A percentile compares a stretch with the other conserved stretches of the same genome.
These are phyloP conservation scores for Calyptomena viridis DNA, from an alignment of 2,113 vertebrate species.

Conservation along the genomic window DNA sequence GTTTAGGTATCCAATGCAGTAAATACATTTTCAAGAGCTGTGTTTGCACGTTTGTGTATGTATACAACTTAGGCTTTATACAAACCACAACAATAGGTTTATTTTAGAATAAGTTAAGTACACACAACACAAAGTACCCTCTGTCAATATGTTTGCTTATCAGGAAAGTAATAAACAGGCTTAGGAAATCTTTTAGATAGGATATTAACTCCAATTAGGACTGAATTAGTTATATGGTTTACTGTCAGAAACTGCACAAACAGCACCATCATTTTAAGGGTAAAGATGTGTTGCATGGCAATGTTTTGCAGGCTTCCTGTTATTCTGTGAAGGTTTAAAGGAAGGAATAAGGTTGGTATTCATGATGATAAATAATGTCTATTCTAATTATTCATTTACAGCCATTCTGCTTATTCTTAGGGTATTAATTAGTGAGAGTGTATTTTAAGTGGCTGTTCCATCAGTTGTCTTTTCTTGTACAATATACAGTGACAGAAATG, in stretches of 20 bases:
- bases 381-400: slow-evolving; percentile 50
- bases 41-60: not conserved
- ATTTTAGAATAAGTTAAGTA: not conserved
- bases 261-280: not conserved
- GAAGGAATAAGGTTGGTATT: not conserved
- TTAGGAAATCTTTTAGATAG: slow-evolving; percentile 10
- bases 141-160: slow-evolving; percentile 50
- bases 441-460: slow-evolving; percentile 32
- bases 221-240: slow-evolving; percentile 25
- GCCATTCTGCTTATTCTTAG: slow-evolving; percentile 43
- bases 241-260: not conserved
- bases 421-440: slow-evolving; percentile 16
- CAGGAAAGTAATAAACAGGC: slow-evolving; percentile 46
- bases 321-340: not conserved
- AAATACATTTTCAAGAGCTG: not conserved
- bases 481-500: slow-evolving; percentile 66
- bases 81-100: not conserved
- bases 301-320: not conserved
- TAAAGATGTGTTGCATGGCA: not conserved
- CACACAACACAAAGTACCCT: not conserved
- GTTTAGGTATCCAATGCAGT: not conserved
- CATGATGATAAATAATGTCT: not conserved
- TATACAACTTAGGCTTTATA: not conserved
- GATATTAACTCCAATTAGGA: slow-evolving; percentile 32
- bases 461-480: slow-evolving; percentile 53